phyloP scores from a whole-genome alignment of 2,113 vertebrate genomes.

The Nycticorax nycticorax region DNA sequence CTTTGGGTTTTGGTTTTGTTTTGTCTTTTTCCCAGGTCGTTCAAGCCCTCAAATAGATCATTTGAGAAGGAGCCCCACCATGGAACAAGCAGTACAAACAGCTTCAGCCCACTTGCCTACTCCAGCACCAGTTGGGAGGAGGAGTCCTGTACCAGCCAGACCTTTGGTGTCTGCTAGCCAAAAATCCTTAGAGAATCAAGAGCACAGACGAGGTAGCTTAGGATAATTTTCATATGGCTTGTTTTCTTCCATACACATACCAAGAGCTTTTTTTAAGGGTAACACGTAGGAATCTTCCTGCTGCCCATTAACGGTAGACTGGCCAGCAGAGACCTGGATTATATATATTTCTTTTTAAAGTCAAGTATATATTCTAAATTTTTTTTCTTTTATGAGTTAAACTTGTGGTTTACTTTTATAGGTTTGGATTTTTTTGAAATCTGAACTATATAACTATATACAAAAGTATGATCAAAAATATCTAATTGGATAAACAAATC shows the following conservation, averaged over 20 bases:
- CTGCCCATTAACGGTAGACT: not conserved
- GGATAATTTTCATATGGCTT: not conserved
- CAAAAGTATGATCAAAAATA: conserved; percentile 4
- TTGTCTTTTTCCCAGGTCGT: conserved; percentile 74
- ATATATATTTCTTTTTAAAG: not conserved
- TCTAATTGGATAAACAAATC: conserved; percentile 46
- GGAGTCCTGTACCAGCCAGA: conserved; percentile 79
- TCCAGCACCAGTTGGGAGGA: conserved; percentile 82
- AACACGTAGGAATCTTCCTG: not conserved
- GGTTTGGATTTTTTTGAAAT: not conserved
- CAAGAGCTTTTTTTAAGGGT: not conserved
- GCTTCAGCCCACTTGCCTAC: conserved; percentile 75
- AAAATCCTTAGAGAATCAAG: conserved; percentile 85
- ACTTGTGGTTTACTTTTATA: not conserved
- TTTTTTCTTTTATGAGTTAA: not conserved
- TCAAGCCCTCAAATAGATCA: conserved; percentile 85
- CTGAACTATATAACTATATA: not conserved
- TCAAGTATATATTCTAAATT: not conserved
- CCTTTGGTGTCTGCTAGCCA: conserved; percentile 79
- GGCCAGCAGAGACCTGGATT: not conserved
- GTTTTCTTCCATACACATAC: not conserved
- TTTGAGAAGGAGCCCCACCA: conserved; percentile 82
- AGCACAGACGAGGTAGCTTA: conserved; percentile 86
- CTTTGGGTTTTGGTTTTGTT: not conserved
- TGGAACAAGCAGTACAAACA: conserved; percentile 85